Conservation (phyloP, 2,888 invertebrate species). For the Thyatira batis region DNA sequence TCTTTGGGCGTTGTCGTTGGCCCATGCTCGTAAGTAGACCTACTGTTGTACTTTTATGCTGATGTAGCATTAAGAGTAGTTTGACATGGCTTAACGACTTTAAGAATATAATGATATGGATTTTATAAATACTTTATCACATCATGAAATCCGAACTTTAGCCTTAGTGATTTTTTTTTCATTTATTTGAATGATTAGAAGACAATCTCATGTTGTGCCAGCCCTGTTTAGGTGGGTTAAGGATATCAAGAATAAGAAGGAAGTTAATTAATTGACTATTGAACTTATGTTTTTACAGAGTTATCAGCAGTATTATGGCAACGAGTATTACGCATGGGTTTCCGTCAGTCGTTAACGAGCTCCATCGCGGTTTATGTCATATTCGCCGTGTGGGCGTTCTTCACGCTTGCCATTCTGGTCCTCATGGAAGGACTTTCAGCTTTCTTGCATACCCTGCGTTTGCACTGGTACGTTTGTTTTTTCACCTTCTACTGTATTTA, state of each 20-base stretch:
- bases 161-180: no score
- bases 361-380: constrained; percentile 82
- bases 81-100: no score
- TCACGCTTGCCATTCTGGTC: constrained; percentile 91
- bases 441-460: constrained; percentile 92
- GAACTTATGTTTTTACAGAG: constrained; percentile 73
- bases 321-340: constrained; percentile 84
- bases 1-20: constrained; percentile 94
- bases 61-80: background rate
- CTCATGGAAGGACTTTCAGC: constrained; percentile 96
- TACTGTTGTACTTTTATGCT: background rate
- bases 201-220: no score
- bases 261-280: background rate
- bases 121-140: no score
- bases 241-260: no score
- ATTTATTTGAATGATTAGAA: no score
- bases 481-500: background rate
- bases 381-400: constrained; percentile 90
- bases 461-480: constrained; percentile 87
- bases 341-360: constrained; percentile 56
- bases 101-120: no score
- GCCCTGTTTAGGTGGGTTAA: no score
- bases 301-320: constrained; percentile 91
- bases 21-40: constrained; percentile 89
- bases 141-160: no score